Conservation (phyloP, 64 coral and sea anemone genomes). For the Catalaphyllia jardinei region DNA sequence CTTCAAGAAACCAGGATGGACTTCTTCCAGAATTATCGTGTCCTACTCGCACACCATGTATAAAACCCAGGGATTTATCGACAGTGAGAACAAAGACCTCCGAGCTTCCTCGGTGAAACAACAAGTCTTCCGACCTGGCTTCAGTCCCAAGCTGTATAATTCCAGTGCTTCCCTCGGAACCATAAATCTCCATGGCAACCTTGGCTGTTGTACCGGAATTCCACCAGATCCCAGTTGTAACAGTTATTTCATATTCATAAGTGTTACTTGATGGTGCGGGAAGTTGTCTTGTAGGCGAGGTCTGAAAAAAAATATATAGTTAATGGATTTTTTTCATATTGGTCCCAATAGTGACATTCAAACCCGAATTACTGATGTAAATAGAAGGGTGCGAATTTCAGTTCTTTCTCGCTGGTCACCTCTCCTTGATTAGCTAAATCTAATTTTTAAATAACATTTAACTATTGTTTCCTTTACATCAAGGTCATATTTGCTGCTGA, state of each 20-base stretch:
- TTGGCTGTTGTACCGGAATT: conserved; percentile 50
- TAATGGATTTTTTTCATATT: no score
- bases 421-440: no score
- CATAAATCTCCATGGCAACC: conserved; percentile 44
- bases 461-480: no score
- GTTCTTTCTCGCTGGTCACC: no score
- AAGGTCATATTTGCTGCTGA: no score
- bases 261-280: background rate
- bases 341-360: no score
- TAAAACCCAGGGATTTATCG: conserved; percentile 14
- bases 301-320: background rate
- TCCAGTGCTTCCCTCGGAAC: conserved; percentile 21
- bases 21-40: conserved; percentile 33
- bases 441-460: no score
- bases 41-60: conserved; percentile 19
- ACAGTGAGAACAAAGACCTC: conserved; percentile 29
- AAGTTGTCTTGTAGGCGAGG: background rate
- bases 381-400: no score
- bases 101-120: conserved; percentile 11
- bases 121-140: background rate
- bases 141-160: background rate
- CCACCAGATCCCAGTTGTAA: conserved; percentile 53
- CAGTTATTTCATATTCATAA: conserved; percentile 11
- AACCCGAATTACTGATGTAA: no score
- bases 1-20: conserved; percentile 41